Percentiles rank a stretch among this genome's conserved stretches.
phyloP scores from a whole-genome alignment of 2,888 invertebrate species.

The Lasioglossum oenotherae region DNA sequence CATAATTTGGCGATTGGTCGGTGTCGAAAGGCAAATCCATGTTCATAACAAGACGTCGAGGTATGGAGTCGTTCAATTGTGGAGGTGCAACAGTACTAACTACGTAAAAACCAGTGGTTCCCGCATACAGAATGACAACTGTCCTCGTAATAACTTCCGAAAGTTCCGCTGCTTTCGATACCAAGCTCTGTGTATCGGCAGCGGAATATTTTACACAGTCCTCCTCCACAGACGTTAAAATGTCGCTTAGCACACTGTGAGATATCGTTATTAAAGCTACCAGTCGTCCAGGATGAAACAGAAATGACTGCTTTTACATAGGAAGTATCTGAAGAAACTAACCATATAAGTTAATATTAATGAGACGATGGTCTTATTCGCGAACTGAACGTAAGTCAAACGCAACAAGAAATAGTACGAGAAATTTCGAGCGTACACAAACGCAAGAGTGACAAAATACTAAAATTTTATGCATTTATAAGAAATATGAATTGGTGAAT shows the following conservation, averaged over 20 bases:
- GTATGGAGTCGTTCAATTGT: background rate
- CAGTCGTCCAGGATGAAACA: background rate
- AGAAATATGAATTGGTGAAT: too few relatives aligned
- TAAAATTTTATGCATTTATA: background rate
- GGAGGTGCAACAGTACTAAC: background rate
- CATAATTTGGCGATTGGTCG: constrained; percentile 40
- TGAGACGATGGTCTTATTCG: too few relatives aligned
- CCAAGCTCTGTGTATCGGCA: constrained; percentile 9
- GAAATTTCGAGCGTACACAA: background rate
- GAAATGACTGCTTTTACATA: background rate
- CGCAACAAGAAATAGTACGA: too few relatives aligned
- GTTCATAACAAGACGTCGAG: constrained; percentile 37
- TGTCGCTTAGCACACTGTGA: background rate
- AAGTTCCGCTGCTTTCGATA: constrained; percentile 22
- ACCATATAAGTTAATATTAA: background rate
- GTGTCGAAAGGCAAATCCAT: constrained; percentile 56
- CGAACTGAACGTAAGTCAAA: too few relatives aligned
- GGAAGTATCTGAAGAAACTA: background rate
- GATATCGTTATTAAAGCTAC: background rate
- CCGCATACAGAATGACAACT: constrained; percentile 24
- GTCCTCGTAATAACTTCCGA: constrained; percentile 46
- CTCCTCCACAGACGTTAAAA: constrained; percentile 38
- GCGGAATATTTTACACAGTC: constrained; percentile 46
- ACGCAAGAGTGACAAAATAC: background rate
- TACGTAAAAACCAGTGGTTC: constrained; percentile 20